Percentiles rank a stretch among this genome's conserved stretches.
Conservation (phyloP, 2,113 vertebrate genomes). For the Oceanodroma tethys region DNA sequence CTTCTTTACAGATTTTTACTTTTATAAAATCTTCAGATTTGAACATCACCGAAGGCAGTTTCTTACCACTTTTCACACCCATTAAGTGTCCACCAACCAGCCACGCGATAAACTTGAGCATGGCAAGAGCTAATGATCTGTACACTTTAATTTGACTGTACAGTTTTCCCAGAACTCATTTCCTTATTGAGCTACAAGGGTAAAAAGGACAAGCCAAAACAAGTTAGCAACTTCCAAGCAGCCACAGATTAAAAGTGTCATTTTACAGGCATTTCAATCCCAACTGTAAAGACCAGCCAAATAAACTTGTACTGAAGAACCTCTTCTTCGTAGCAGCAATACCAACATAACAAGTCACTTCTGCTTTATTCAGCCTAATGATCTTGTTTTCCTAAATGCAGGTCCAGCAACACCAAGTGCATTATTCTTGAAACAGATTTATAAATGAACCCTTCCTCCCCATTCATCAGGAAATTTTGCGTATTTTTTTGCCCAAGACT, state of each 20-base stretch:
- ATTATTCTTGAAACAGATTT: neutral
- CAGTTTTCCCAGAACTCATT: slow-evolving; percentile 26
- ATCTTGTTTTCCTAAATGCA: neutral
- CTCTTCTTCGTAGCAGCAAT: neutral
- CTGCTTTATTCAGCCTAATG: neutral
- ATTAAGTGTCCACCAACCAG: neutral
- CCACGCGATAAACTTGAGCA: neutral
- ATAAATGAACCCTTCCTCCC: neutral
- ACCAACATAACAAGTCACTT: neutral
- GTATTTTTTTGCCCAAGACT: neutral
- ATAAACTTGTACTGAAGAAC: neutral
- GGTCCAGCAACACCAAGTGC: neutral
- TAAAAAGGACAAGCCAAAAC: neutral
- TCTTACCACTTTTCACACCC: neutral
- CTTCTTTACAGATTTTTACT: neutral
- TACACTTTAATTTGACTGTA: slow-evolving; percentile 12
- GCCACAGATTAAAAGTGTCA: neutral
- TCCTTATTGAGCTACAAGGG: neutral
- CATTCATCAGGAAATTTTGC: neutral
- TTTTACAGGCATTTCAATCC: neutral
- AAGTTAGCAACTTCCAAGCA: neutral
- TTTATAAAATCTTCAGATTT: neutral
- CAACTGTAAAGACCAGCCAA: neutral
- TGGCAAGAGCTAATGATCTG: slow-evolving; percentile 44
- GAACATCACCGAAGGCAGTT: neutral